A percentile compares a stretch with the other conserved stretches of the same genome.
These are phyloP conservation scores for Heterotilapia buettikoferi DNA, from an alignment of 2,113 vertebrate genomes.

Conservation along the genomic window DNA sequence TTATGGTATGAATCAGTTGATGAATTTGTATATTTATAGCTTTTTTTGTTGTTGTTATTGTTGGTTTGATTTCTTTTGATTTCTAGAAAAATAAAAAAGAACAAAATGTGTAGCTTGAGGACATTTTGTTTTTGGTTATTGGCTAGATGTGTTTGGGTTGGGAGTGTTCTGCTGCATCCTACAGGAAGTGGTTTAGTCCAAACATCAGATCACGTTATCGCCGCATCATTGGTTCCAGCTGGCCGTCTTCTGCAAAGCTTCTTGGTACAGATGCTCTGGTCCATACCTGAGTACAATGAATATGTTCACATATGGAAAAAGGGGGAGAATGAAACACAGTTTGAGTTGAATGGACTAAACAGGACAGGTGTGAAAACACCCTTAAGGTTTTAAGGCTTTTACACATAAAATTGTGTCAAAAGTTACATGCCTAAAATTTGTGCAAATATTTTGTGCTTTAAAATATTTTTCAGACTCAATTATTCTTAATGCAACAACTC, in stretches of 20 bases:
- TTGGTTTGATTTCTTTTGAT: not conserved
- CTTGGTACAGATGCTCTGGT: not conserved
- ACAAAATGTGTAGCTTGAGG: not conserved
- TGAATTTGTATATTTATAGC: not conserved
- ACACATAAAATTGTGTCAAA: not conserved
- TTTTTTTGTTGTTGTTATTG: not conserved
- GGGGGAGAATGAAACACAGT: not conserved
- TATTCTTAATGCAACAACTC: not conserved
- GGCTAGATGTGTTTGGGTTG: not conserved
- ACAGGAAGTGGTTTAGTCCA: not conserved
- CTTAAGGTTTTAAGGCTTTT: not conserved
- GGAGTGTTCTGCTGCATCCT: not conserved
- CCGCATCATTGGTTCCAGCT: not conserved
- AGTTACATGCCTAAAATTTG: not conserved
- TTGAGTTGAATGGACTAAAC: not conserved
- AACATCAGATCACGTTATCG: not conserved
- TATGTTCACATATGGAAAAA: not conserved
- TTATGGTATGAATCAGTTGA: not conserved
- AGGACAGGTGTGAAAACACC: not conserved
- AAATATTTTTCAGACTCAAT: not conserved
- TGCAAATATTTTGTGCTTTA: not conserved
- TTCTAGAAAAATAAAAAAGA: not conserved
- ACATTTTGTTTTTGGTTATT: not conserved
- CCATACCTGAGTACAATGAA: not conserved
- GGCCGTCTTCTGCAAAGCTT: not conserved